phyloP scores from a whole-genome alignment of 2,113 vertebrate genomes.

The Pangasianodon gigas region DNA sequence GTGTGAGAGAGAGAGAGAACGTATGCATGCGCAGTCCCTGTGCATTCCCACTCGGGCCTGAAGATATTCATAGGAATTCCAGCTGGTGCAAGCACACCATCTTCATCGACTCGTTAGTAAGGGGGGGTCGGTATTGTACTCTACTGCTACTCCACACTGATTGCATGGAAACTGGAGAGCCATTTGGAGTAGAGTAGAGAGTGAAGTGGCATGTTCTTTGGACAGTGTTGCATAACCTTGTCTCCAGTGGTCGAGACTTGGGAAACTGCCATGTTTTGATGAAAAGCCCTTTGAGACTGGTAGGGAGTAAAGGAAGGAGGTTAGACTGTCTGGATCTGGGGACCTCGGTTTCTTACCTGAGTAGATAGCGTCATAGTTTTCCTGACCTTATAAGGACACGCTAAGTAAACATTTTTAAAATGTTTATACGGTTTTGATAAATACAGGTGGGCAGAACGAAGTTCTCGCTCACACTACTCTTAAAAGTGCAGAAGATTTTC shows the following conservation, averaged over 20 bases:
- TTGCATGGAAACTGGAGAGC: slow-evolving; percentile 21
- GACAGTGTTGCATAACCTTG: slow-evolving; percentile 39
- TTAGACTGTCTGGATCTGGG: neutral
- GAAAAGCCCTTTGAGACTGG: slow-evolving; percentile 7
- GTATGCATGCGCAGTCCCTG: neutral
- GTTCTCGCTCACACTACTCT: neutral
- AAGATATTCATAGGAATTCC: slow-evolving; percentile 21
- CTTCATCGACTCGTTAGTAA: neutral
- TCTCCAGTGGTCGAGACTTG: slow-evolving; percentile 13
- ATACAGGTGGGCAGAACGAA: neutral
- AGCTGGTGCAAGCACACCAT: slow-evolving; percentile 3
- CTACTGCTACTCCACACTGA: slow-evolving; percentile 24
- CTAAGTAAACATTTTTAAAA: neutral
- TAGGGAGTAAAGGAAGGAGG: neutral
- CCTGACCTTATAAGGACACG: neutral
- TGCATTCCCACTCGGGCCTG: neutral
- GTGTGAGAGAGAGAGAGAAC: neutral
- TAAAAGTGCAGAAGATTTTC: neutral
- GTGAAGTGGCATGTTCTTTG: neutral
- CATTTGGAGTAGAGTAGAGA: slow-evolving; percentile 22
- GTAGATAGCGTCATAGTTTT: neutral
- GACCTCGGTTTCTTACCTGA: neutral
- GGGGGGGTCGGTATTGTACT: slow-evolving; percentile 17
- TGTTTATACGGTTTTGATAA: neutral
- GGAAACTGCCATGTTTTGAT: slow-evolving; percentile 3